phyloP scores from a whole-genome alignment of 2,113 vertebrate genomes.

The Hemicordylus capensis region DNA sequence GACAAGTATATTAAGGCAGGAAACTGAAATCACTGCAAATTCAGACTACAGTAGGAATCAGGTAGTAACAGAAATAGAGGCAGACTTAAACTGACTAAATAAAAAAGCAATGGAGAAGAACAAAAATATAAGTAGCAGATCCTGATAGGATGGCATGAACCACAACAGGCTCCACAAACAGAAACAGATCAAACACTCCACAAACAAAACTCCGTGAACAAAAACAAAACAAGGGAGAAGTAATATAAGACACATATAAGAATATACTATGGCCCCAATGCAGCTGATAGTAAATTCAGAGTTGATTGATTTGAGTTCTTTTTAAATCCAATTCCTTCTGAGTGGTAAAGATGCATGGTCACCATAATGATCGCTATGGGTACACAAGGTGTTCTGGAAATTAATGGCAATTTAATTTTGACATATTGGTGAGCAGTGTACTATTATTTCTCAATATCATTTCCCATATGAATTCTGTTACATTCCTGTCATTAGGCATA shows the following conservation, averaged over 20 bases:
- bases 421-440: background rate
- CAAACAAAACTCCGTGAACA: background rate
- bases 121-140: background rate
- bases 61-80: too few relatives aligned
- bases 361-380: background rate
- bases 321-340: background rate
- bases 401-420: background rate
- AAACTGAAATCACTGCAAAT: background rate
- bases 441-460: background rate
- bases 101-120: background rate
- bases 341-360: too few relatives aligned
- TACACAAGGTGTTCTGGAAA: background rate
- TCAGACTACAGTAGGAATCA: background rate
- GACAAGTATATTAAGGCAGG: background rate
- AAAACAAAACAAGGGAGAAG: too few relatives aligned
- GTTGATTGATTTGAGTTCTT: background rate
- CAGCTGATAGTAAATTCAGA: background rate
- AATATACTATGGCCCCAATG: background rate
- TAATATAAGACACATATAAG: background rate
- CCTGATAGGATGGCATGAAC: background rate
- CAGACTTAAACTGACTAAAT: background rate
- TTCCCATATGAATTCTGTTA: background rate
- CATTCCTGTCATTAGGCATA: background rate
- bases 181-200: background rate
- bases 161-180: background rate